A percentile compares a stretch with the other conserved stretches of the same genome.
Conservation (phyloP, 2,113 vertebrate genomes). For the Poecilia latipinna region DNA sequence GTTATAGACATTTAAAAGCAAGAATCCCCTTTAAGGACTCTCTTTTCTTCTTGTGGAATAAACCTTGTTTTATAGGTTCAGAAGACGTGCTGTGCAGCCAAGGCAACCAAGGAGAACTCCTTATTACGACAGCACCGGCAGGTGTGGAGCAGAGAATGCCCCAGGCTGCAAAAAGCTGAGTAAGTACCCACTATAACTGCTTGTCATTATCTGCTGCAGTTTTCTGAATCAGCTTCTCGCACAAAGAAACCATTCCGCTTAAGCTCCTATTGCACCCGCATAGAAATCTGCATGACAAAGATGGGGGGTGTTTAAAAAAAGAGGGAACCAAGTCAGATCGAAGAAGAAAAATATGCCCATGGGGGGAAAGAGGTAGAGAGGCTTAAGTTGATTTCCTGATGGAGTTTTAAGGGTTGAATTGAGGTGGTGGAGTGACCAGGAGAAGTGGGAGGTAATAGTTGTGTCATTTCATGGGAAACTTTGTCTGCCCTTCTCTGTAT, state of each 20-base stretch:
- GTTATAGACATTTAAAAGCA: background rate
- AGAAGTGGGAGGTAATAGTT: constrained; percentile 9
- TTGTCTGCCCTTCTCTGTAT: constrained; percentile 18
- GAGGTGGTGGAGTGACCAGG: constrained; percentile 1
- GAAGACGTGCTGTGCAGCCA: constrained; percentile 82
- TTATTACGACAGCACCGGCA: constrained; percentile 87
- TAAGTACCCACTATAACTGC: constrained; percentile 77
- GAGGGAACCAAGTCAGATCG: background rate
- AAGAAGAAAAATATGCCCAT: constrained; percentile 1
- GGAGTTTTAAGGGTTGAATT: constrained; percentile 17
- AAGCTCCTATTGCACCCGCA: constrained; percentile 49
- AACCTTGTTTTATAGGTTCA: constrained; percentile 81
- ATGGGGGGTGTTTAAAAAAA: constrained; percentile 11
- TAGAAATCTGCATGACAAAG: constrained; percentile 40
- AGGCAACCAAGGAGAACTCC: constrained; percentile 84
- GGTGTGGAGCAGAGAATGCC: constrained; percentile 88
- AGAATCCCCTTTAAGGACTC: background rate
- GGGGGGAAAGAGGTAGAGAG: constrained; percentile 6
- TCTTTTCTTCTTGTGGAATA: constrained; percentile 45
- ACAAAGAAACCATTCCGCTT: constrained; percentile 49
- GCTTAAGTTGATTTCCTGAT: constrained; percentile 26
- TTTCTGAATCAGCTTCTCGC: constrained; percentile 61
- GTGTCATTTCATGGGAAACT: background rate
- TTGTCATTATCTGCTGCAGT: constrained; percentile 68
- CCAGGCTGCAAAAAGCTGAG: constrained; percentile 82